These are phyloP conservation scores for Sebastiscus tertius DNA, from an alignment of 2,797 vertebrate genomes.

Conservation along the genomic window DNA sequence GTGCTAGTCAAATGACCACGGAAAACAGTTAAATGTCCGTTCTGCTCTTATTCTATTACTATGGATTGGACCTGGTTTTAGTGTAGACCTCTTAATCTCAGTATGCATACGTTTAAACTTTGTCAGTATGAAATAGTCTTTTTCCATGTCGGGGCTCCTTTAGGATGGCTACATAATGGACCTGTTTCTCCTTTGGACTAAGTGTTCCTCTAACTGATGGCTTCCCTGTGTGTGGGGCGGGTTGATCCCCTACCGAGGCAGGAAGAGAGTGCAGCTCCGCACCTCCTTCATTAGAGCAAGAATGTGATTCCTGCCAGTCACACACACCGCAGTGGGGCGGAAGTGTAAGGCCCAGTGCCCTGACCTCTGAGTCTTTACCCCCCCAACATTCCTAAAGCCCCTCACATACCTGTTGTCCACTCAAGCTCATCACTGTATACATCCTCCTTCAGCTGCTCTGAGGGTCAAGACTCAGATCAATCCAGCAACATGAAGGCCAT, in stretches of 20 bases:
- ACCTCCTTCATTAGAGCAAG: slow-evolving; percentile 44
- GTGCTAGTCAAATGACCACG: no score
- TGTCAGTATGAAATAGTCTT: not conserved
- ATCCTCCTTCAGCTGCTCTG: slow-evolving; percentile 11
- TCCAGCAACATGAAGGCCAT: not conserved
- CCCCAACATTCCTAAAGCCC: slow-evolving; percentile 13
- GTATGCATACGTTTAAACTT: not conserved
- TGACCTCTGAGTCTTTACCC: slow-evolving; percentile 27
- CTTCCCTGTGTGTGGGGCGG: slow-evolving; percentile 4
- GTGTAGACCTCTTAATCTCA: not conserved
- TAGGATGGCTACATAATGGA: not conserved
- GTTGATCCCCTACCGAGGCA: not conserved
- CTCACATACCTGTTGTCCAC: slow-evolving; percentile 43
- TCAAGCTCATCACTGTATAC: slow-evolving; percentile 15
- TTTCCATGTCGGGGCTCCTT: not conserved
- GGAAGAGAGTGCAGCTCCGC: slow-evolving; percentile 9
- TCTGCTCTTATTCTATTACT: no score
- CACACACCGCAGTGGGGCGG: not conserved
- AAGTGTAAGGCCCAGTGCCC: slow-evolving; percentile 16
- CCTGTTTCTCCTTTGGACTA: slow-evolving; percentile 10
- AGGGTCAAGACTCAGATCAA: not conserved
- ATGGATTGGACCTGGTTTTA: no score
- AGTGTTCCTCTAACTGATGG: slow-evolving; percentile 9
- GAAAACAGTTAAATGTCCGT: no score
- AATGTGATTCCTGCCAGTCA: slow-evolving; percentile 48